Evolutionary conservation across 2,888 invertebrate species (phyloP), one percentile per base, ranked within the genome.

Genomic region (Lithophane ornitopus): DNA sequence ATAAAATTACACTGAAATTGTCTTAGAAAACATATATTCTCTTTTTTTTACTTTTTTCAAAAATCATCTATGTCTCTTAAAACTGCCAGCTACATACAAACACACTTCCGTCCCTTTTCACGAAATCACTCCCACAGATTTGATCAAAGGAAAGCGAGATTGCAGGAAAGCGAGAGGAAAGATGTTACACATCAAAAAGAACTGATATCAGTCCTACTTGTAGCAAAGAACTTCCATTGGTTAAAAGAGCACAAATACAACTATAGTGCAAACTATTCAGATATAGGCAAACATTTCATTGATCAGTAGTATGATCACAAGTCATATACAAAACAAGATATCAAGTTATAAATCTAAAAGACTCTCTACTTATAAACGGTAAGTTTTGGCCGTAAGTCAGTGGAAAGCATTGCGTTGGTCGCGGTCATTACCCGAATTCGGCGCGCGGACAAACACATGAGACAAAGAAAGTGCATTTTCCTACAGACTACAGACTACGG

Each of bases 391-490:
- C 34, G 19, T 7, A 54, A 65, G 28, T 65, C 6, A 41, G 46
- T 54, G n/a, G 54, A 66, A 61, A 28, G n/a, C 58, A 62, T 16
- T 70, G 66, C 72, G 62, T 61, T 61, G 69, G 74, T 72, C n/a
- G 82, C 86, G 93, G 92, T 92, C 91, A 90, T 92, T 92, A 91
- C 90, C 91, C 91, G 91, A 90, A 91, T 93, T 93, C 88, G 88
- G 70, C n/a, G 39, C n/a, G 67, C 65, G 68, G 70, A 80, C 82
- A 81, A 78, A 91, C 91, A 81, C 87, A 87, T 89, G 88, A 94
- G 90, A 94, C 95, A 95, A 96, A 95, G 95, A 95, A 95, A 95
- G 95, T 95, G 95, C 95, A 95, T 95, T 95, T 95, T 94, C 94
- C 93, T 93, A 82, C 86, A 88, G 75, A 80, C 93, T 93, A 82